These are phyloP conservation scores for Gymnarchus niloticus DNA, from an alignment of 2,113 vertebrate species.

Conservation along the genomic window DNA sequence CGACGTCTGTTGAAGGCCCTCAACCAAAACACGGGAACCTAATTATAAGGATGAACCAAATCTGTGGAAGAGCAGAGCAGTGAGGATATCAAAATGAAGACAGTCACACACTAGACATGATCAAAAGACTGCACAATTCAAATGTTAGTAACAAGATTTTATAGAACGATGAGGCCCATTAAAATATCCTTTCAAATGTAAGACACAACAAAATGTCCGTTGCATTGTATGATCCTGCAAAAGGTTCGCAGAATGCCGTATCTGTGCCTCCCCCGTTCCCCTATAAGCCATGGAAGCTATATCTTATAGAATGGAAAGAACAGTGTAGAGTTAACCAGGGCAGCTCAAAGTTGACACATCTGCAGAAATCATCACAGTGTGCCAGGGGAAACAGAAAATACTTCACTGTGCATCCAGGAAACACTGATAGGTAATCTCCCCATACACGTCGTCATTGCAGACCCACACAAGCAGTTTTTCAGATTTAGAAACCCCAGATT, in stretches of 20 bases:
- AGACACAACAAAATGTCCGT: not conserved
- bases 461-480: not conserved
- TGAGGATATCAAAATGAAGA: not conserved
- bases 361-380: slow-evolving; percentile 7
- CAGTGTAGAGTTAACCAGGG: not conserved
- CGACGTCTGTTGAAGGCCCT: slow-evolving; percentile 31
- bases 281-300: not conserved
- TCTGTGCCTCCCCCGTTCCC: not conserved
- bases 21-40: not conserved
- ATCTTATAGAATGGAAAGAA: not conserved
- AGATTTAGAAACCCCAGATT: not conserved
- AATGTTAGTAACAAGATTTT: not conserved
- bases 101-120: not conserved
- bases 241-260: not conserved
- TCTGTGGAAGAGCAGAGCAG: not conserved
- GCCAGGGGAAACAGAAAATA: not conserved
- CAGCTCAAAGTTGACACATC: slow-evolving; percentile 4
- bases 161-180: not conserved
- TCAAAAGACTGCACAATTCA: not conserved
- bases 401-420: not conserved
- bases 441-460: not conserved
- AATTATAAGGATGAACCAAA: not conserved
- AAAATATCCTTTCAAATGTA: not conserved
- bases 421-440: not conserved
- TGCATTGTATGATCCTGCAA: not conserved